Evolutionary conservation across 1,140 invertebrate species (phyloP).

Genomic region (Ladona fulva): DNA sequence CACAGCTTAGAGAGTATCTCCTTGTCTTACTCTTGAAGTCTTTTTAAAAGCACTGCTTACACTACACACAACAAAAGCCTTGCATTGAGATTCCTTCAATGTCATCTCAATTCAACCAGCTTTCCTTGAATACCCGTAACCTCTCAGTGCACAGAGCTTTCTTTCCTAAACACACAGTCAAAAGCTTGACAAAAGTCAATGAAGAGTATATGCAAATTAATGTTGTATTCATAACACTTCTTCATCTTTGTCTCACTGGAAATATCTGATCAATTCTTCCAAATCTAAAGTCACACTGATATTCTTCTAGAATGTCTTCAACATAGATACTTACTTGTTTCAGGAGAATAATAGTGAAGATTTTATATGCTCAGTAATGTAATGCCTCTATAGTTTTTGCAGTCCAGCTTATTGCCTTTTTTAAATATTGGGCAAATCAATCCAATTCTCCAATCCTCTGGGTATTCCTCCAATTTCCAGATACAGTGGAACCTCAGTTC

Average conservation of each 20-base stretch:
- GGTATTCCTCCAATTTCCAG: not conserved
- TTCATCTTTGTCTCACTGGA: too few species aligned
- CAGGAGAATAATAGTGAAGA: too few species aligned
- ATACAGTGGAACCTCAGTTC: too few species aligned
- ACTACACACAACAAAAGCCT: not conserved
- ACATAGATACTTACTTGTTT: too few species aligned
- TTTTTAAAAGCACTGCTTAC: not conserved
- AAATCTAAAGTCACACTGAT: not conserved
- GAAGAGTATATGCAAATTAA: not conserved
- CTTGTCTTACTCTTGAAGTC: not conserved
- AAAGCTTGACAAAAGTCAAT: not conserved
- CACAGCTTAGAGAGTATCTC: not conserved
- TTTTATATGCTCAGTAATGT: not conserved
- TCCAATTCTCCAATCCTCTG: not conserved
- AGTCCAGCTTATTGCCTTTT: not conserved
- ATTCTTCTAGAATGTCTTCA: too few species aligned
- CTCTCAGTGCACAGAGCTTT: not conserved
- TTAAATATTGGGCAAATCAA: not conserved
- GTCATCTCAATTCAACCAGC: not conserved
- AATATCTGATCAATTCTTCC: not conserved
- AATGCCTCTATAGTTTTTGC: not conserved
- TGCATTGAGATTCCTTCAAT: too few species aligned
- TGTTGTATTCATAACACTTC: too few species aligned
- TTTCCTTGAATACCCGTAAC: not conserved
- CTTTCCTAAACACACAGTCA: not conserved